Evolutionary conservation across 2,797 vertebrate species (phyloP), one percentile per base, ranked within the genome.

Genomic region (Cryptoprocta ferox): DNA sequence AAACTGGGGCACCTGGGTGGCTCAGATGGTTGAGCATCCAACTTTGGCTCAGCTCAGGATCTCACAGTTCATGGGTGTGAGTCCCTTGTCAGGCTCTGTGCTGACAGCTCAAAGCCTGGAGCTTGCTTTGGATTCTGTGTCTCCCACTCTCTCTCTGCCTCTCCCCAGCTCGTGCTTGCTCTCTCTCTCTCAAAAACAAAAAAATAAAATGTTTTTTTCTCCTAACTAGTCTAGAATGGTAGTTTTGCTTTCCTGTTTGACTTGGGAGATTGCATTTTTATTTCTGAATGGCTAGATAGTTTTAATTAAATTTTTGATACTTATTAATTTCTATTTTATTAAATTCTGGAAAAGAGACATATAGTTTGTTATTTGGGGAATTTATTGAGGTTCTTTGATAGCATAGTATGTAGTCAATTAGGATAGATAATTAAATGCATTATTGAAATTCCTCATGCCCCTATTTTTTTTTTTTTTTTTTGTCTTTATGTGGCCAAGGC

Each of bases 271-370:
- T 88, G 19, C 9, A 80, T 63, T 92, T 95, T 95, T 63, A 93
- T 87, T 92, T 96, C 45, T 35, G 73, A 92, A 76, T 78, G 65
- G 45, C 5, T 95, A 24, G 79, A 66, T 91, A 30, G 35, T 83
- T 95, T 94, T 94, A 95, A 90, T 92, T 83, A 56, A 81, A 50
- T 56, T 94, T 85, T 97, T 83, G 45, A 63, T 42, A 75, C 24
- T 73, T 96, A 95, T 71, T 90, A 95, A 56, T 65, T 97, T 93
- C 71, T 81, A 80, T 83, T 94, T 96, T 94, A 80, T 75, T 71
- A 93, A 66, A 93, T 37, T 94, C n/a, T 48, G 50, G 35, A 92
- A 96, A 95, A 89, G 50, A 37, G 39, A 95, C 50, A 56, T 37
- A 84, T 3, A 68, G 14, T 71, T 75, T 90, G 65, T 78, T 59